These are phyloP conservation scores for Pelochelys cantorii DNA, from an alignment of 2,797 vertebrate species.

Conservation along the genomic window DNA sequence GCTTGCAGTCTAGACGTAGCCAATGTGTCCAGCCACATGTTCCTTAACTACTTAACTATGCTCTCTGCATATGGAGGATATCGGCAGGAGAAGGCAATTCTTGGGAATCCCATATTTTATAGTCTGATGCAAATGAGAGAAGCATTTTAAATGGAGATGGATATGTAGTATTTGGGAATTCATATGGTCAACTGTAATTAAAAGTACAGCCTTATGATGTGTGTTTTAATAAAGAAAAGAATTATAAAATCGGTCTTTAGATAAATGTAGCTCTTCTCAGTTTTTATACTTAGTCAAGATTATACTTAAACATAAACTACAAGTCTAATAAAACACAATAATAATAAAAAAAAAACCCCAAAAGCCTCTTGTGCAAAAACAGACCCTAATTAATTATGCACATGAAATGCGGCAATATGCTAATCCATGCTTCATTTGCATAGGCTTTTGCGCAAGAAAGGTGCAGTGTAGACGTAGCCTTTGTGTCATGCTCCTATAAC, in stretches of 20 bases:
- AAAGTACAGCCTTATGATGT: neutral
- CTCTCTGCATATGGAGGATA: neutral
- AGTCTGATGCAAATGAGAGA: neutral
- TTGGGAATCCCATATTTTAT: neutral
- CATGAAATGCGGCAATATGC: no score
- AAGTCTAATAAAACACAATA: neutral
- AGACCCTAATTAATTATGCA: no score
- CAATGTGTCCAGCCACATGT: neutral
- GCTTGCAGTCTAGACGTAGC: no score
- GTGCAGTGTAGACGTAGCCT: no score
- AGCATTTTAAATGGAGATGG: neutral
- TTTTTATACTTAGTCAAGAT: constrained; percentile 26
- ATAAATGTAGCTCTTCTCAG: neutral
- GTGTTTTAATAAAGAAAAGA: neutral
- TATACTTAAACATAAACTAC: neutral
- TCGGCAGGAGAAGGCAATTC: neutral
- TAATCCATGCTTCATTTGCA: no score
- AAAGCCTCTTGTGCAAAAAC: no score
- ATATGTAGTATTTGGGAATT: neutral
- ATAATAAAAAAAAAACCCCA: neutral
- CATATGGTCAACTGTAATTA: neutral
- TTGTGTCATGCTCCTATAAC: neutral
- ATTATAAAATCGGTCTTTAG: constrained; percentile 6
- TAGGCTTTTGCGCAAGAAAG: no score
- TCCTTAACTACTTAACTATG: neutral